A percentile compares a stretch with the other conserved stretches of the same genome.
These are phyloP conservation scores for Ctenomys sociabilis DNA, from an alignment of 2,113 vertebrate species.

Conservation along the genomic window DNA sequence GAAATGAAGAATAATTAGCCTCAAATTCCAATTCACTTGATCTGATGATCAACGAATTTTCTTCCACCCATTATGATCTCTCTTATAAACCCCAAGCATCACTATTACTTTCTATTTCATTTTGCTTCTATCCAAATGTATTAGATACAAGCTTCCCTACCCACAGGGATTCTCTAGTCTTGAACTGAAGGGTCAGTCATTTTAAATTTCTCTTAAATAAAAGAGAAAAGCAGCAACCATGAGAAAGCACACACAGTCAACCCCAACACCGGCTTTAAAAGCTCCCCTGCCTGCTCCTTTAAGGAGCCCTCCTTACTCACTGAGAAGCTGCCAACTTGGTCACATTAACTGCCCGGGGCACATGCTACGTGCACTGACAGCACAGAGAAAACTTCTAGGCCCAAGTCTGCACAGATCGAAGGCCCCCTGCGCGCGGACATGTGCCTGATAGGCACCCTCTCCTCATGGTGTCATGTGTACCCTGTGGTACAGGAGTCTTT, in stretches of 20 bases:
- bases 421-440: background rate
- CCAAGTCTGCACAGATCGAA: background rate
- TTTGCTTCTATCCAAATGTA: background rate
- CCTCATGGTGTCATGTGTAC: rapidly evolving
- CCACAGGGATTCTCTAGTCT: background rate
- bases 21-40: background rate
- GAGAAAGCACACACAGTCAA: background rate
- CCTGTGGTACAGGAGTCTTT: background rate
- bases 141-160: background rate
- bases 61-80: background rate
- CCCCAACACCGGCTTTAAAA: background rate
- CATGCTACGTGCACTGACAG: background rate
- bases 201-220: background rate
- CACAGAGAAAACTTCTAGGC: background rate
- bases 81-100: background rate
- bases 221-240: background rate
- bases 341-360: too few species aligned
- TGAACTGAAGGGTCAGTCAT: background rate
- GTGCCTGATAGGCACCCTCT: background rate
- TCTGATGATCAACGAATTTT: background rate
- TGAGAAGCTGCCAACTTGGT: background rate
- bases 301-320: background rate
- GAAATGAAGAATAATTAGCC: background rate
- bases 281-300: background rate
- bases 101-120: background rate